phyloP scores from a whole-genome alignment of 2,797 vertebrate species.

The Phaenicophaeus curvirostris region DNA sequence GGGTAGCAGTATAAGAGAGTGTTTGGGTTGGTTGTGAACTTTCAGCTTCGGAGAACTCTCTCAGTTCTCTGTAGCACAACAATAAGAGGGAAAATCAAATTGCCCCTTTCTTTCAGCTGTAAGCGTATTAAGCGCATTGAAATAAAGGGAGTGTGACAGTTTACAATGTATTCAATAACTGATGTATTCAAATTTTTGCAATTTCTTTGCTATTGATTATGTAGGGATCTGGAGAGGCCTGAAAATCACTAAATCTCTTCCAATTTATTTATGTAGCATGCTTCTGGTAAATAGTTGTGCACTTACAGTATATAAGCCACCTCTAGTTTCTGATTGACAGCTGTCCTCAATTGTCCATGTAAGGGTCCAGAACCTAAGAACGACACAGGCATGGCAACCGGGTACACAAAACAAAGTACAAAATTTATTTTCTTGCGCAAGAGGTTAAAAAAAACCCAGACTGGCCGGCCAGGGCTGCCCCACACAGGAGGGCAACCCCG shows the following conservation, averaged over 20 bases:
- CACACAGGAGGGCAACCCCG: no score
- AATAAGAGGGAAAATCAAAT: background rate
- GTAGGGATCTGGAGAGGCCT: background rate
- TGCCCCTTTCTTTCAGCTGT: background rate
- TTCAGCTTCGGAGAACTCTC: background rate
- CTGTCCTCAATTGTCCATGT: background rate
- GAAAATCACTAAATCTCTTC: background rate
- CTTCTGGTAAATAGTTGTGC: background rate
- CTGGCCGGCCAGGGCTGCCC: no score
- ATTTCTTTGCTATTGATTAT: background rate
- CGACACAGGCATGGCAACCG: no score
- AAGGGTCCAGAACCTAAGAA: no score
- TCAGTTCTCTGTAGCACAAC: background rate
- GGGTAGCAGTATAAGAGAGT: background rate
- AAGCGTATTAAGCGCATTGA: background rate
- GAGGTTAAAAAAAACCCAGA: no score
- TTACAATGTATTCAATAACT: background rate
- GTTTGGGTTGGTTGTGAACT: background rate
- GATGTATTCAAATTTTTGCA: background rate
- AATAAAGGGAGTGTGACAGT: background rate
- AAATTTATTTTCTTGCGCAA: no score
- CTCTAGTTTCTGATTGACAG: background rate
- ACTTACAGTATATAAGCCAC: background rate
- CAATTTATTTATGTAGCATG: background rate
- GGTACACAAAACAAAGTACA: no score